Percentiles rank a stretch among this genome's conserved stretches.
Evolutionary conservation across 53 echinoderm and acorn worm genomes (phyloP).

Genomic region (Glandiceps talaboti): DNA sequence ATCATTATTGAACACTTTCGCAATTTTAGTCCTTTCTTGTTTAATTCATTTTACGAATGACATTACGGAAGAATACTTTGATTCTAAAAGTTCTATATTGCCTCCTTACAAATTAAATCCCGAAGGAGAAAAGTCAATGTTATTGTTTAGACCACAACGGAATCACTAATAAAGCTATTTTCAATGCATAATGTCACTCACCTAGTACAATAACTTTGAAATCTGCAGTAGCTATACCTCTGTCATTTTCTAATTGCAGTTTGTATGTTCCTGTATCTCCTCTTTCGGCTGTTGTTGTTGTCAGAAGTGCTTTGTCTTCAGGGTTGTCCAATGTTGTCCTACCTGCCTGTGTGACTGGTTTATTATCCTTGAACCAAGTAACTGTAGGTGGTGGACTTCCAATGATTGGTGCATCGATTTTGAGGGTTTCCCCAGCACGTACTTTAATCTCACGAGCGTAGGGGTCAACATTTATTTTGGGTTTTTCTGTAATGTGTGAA

Average conservation of each 20-base stretch:
- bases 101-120: no score
- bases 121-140: no score
- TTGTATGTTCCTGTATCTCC: constrained; percentile 67
- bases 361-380: constrained; percentile 80
- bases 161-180: no score
- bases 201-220: constrained; percentile 76
- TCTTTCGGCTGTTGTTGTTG: constrained; percentile 44
- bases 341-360: constrained; percentile 32
- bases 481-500: no score
- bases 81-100: no score
- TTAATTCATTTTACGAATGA: no score
- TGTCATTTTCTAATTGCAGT: constrained; percentile 73
- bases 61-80: no score
- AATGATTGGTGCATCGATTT: constrained; percentile 61
- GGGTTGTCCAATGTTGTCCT: constrained; percentile 38
- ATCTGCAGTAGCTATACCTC: constrained; percentile 50
- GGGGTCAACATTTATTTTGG: not conserved
- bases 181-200: no score
- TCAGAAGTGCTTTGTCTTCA: constrained; percentile 34
- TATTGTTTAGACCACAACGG: no score
- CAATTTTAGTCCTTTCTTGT: no score
- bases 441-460: constrained; percentile 53
- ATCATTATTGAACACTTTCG: no score
- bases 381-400: constrained; percentile 77
- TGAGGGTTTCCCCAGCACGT: constrained; percentile 49